Percentiles rank a stretch among this genome's conserved stretches.
These are phyloP conservation scores for Heliothis subflexa DNA, from an alignment of 1,140 invertebrate genomes.

Conservation along the genomic window DNA sequence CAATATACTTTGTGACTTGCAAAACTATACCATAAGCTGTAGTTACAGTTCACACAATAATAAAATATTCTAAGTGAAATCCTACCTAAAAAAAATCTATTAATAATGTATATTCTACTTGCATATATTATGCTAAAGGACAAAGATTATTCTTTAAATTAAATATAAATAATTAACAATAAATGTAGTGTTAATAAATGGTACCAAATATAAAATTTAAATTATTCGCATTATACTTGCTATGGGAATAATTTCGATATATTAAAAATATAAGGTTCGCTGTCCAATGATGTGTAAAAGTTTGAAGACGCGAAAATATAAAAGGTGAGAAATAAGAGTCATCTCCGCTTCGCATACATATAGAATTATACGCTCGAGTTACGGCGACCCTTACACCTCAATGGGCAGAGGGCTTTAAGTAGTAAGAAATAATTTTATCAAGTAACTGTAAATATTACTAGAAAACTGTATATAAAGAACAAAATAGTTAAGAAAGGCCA, in stretches of 20 bases:
- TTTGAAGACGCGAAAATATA: too few relatives aligned
- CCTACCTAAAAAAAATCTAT: background rate
- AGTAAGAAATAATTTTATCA: background rate
- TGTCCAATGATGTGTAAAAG: too few relatives aligned
- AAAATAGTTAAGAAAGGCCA: slow-evolving; percentile 26
- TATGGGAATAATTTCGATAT: too few relatives aligned
- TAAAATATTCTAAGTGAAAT: too few relatives aligned
- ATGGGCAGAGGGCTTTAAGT: background rate
- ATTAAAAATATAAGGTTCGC: too few relatives aligned
- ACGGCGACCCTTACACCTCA: background rate
- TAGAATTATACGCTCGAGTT: background rate
- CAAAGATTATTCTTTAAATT: background rate
- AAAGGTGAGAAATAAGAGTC: too few relatives aligned
- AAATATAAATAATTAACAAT: background rate
- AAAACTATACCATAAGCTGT: too few relatives aligned
- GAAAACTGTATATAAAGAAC: slow-evolving; percentile 40
- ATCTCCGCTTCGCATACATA: background rate
- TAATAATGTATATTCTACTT: background rate
- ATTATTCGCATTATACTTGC: background rate
- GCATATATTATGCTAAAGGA: slow-evolving; percentile 4
- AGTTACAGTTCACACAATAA: too few relatives aligned
- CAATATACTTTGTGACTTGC: too few relatives aligned
- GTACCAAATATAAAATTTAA: slow-evolving; percentile 12
- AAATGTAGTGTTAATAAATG: background rate
- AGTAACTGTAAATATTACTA: slow-evolving; percentile 32